These are phyloP conservation scores for Lipophrys pholis DNA, from an alignment of 2,113 vertebrate species.

Conservation along the genomic window DNA sequence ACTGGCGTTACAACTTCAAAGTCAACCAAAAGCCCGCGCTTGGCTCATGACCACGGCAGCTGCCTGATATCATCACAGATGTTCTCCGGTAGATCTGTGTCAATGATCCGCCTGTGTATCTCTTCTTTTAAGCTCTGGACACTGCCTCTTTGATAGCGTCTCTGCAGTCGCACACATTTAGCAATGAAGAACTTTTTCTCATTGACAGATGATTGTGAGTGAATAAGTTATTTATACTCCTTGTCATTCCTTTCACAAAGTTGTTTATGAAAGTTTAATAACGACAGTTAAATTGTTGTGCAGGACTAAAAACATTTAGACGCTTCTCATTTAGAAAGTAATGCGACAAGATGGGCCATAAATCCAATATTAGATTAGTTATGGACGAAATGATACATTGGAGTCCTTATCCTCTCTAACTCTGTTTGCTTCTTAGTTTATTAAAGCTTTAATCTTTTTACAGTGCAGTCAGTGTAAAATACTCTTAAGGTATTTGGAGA, in stretches of 20 bases:
- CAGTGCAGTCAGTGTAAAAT: too few species aligned
- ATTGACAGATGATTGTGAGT: conserved; percentile 1
- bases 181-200: conserved; percentile 14
- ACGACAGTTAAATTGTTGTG: too few species aligned
- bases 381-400: too few species aligned
- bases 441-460: too few species aligned
- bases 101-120: conserved; percentile 64
- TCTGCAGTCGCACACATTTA: conserved; percentile 37
- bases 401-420: too few species aligned
- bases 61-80: conserved; percentile 74
- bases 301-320: too few species aligned
- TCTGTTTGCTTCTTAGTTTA: too few species aligned
- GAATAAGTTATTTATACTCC: neutral
- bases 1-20: conserved; percentile 79
- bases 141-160: conserved; percentile 55
- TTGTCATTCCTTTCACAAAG: neutral
- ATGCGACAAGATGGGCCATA: too few species aligned
- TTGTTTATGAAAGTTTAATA: neutral
- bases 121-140: conserved; percentile 51
- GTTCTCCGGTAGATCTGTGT: conserved; percentile 73
- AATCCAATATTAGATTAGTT: too few species aligned
- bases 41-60: conserved; percentile 75
- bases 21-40: conserved; percentile 71
- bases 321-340: too few species aligned
- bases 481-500: too few species aligned